Percentiles rank a stretch among this genome's conserved stretches.
These are phyloP conservation scores for Eriocheir sinensis DNA, from an alignment of 1,140 invertebrate genomes.

Conservation along the genomic window DNA sequence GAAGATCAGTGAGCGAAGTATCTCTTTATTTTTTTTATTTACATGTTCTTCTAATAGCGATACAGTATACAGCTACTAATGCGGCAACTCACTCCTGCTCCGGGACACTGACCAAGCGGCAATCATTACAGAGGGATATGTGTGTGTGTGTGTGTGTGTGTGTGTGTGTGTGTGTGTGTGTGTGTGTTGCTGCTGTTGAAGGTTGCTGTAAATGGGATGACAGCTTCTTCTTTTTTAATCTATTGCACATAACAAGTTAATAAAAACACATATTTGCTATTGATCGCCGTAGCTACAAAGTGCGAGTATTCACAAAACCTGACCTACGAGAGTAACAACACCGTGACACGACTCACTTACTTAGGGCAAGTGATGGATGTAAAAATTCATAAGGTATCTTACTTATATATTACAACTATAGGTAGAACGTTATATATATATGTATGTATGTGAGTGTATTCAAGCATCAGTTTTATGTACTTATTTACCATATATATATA, in stretches of 20 bases:
- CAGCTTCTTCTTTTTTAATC: no score
- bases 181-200: background rate
- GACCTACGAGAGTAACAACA: background rate
- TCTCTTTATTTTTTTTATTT: background rate
- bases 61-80: background rate
- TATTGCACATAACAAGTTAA: conserved; percentile 25
- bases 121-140: background rate
- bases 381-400: conserved; percentile 1
- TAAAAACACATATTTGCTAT: conserved; percentile 17
- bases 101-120: background rate
- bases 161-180: no score
- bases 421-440: background rate
- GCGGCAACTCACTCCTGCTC: background rate
- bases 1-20: background rate
- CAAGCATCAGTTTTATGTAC: background rate
- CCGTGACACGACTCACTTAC: conserved; percentile 9
- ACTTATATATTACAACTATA: background rate
- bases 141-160: no score
- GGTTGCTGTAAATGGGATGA: background rate
- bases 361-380: background rate
- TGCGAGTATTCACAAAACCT: background rate
- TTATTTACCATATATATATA: conserved; percentile 19
- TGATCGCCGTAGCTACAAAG: background rate
- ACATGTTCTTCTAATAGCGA: background rate
- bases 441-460: background rate